Conservation (phyloP, 2,888 invertebrate species). For the Agrotis segetum region DNA sequence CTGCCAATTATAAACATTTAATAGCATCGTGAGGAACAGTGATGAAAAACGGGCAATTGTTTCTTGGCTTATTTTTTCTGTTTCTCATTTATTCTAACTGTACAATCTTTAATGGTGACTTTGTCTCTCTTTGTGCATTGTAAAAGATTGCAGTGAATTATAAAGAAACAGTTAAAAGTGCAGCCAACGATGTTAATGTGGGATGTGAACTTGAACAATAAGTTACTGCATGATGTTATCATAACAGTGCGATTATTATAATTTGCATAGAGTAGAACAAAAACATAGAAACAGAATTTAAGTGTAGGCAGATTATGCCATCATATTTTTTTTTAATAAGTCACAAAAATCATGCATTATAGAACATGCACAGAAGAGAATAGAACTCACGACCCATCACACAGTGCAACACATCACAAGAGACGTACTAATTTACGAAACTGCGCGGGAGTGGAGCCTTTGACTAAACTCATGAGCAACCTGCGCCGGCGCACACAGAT, state of each 20-base stretch:
- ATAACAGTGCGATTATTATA: conserved; percentile 11
- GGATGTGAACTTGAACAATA: conserved; percentile 25
- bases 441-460: conserved; percentile 20
- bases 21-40: conserved; percentile 30
- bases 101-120: not conserved
- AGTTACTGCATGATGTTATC: conserved; percentile 14
- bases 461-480: conserved; percentile 45
- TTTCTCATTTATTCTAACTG: conserved; percentile 27
- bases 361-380: conserved; percentile 47
- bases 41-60: conserved; percentile 33
- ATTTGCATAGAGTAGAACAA: conserved; percentile 21
- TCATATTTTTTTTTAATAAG: conserved; percentile 6
- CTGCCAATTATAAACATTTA: conserved; percentile 49
- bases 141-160: not conserved
- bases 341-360: conserved; percentile 31
- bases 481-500: conserved; percentile 45
- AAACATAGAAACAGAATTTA: conserved; percentile 20
- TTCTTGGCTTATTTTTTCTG: conserved; percentile 20
- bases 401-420: conserved; percentile 65
- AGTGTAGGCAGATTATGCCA: conserved; percentile 13
- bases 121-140: conserved; percentile 16
- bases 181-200: conserved; percentile 18
- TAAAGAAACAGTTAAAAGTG: conserved; percentile 27
- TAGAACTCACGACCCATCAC: conserved; percentile 77
- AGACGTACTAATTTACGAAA: conserved; percentile 54